phyloP scores from a whole-genome alignment of 2,113 vertebrate genomes.

The Phainopepla nitens region DNA sequence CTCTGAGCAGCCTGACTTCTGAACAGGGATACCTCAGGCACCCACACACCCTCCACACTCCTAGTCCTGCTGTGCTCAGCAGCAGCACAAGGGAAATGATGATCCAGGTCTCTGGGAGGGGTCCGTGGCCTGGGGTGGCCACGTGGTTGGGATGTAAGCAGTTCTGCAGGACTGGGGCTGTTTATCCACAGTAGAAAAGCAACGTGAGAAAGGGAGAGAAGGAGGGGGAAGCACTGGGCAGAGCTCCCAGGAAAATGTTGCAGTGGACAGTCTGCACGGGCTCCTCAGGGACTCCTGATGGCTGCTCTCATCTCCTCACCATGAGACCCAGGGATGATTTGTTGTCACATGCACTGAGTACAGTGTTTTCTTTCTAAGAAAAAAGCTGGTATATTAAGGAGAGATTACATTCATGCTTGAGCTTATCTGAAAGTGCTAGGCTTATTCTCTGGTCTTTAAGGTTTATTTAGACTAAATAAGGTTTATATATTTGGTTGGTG shows the following conservation, averaged over 20 bases:
- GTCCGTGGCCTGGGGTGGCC: neutral
- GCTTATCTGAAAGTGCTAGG: neutral
- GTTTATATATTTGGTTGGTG: neutral
- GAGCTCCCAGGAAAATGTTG: neutral
- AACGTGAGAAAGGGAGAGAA: neutral
- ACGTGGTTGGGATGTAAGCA: accelerated
- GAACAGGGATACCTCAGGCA: neutral
- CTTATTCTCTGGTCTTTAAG: neutral
- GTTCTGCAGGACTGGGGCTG: neutral
- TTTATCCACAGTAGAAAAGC: neutral
- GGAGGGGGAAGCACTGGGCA: neutral
- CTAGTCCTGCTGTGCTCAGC: neutral
- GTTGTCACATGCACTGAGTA: neutral
- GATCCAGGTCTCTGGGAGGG: neutral
- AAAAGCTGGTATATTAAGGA: neutral
- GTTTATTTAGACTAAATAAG: neutral
- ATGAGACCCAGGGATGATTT: neutral
- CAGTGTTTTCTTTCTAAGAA: neutral
- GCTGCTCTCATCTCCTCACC: neutral
- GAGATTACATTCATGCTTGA: neutral
- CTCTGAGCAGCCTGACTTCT: neutral
- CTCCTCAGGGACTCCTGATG: neutral
- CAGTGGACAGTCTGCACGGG: neutral
- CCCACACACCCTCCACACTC: neutral
- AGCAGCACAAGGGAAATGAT: neutral